Conservation (phyloP, 2,888 invertebrate genomes). For the Aethes cnicana region DNA sequence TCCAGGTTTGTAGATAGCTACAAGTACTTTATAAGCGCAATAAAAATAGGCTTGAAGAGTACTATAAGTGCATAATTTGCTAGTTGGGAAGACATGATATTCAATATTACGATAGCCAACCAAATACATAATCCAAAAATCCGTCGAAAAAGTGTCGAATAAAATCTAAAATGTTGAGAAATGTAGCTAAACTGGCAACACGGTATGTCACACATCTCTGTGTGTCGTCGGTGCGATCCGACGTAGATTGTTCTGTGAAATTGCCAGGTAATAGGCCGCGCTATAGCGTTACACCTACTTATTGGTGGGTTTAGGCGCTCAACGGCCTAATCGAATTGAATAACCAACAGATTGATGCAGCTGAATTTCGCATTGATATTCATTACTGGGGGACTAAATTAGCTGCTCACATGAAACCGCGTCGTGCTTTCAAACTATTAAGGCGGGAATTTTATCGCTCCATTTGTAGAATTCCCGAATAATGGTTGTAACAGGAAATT, state of each 20-base stretch:
- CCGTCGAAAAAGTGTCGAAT: no score
- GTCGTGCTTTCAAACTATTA: slow-evolving; percentile 17
- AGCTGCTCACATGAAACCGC: slow-evolving; percentile 21
- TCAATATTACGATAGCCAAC: no score
- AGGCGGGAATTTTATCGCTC: slow-evolving; percentile 18
- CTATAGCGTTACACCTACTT: slow-evolving; percentile 80
- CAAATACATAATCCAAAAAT: no score
- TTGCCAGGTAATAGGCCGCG: slow-evolving; percentile 82
- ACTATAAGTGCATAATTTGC: no score
- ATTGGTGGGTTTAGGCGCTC: slow-evolving; percentile 73
- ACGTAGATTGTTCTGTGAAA: slow-evolving; percentile 81
- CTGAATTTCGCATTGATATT: slow-evolving; percentile 45
- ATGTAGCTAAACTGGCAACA: no score
- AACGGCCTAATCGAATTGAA: slow-evolving; percentile 75
- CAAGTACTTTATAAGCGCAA: no score
- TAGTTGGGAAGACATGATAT: no score
- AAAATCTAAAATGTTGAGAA: no score
- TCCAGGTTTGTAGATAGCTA: no score
- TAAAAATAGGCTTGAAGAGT: no score
- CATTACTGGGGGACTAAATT: slow-evolving; percentile 26
- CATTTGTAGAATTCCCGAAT: slow-evolving; percentile 13
- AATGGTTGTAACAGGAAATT: slow-evolving; percentile 23
- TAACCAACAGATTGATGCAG: slow-evolving; percentile 58
- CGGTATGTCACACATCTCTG: no score
- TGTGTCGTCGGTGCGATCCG: slow-evolving; percentile 73